Conservation (phyloP, 2,113 vertebrate genomes). For the Barnardius zonarius region DNA sequence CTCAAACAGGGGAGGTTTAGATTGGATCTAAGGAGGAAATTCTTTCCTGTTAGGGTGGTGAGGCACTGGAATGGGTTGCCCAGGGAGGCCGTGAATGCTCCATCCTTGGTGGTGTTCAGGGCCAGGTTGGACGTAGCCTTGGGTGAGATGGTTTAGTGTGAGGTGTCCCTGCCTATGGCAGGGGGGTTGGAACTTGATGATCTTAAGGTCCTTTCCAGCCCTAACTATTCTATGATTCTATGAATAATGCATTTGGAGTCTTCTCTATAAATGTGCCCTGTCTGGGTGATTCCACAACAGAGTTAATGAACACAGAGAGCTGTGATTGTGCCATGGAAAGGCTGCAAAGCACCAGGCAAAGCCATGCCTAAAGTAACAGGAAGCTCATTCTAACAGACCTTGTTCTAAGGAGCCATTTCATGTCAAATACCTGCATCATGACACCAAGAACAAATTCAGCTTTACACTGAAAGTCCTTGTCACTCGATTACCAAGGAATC, state of each 20-base stretch:
- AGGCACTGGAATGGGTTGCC: too few species aligned
- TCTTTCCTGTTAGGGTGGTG: too few species aligned
- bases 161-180: too few species aligned
- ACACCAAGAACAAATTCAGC: neutral
- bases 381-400: neutral
- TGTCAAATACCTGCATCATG: neutral
- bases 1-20: too few species aligned
- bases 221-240: too few species aligned
- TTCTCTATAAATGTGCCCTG: neutral
- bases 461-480: neutral
- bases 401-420: neutral
- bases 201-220: too few species aligned
- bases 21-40: too few species aligned
- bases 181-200: too few species aligned
- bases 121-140: too few species aligned
- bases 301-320: rapidly evolving
- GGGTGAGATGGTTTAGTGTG: too few species aligned
- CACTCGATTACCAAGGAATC: neutral
- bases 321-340: neutral
- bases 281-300: neutral
- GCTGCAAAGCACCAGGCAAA: neutral
- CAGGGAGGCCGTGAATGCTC: too few species aligned
- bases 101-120: too few species aligned
- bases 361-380: neutral
- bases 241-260: neutral